A percentile compares a stretch with the other conserved stretches of the same genome.
These are phyloP conservation scores for Megaceryle alcyon DNA, from an alignment of 2,797 vertebrate species.

Conservation along the genomic window DNA sequence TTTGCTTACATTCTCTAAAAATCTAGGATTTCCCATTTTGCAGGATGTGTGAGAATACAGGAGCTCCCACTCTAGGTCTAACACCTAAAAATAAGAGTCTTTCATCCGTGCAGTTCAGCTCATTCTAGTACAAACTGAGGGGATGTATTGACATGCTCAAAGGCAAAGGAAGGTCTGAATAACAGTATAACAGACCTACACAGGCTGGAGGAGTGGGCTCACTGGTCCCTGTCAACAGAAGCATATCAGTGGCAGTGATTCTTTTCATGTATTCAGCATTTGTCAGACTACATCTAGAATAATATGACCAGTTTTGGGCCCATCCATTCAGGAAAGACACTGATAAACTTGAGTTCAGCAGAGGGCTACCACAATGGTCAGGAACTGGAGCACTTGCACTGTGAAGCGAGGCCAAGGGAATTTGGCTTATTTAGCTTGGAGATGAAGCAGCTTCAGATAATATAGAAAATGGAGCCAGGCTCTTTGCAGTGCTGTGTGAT, in stretches of 20 bases:
- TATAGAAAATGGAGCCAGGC: neutral
- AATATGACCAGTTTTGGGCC: neutral
- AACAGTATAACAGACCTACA: neutral
- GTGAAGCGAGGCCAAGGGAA: neutral
- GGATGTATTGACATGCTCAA: neutral
- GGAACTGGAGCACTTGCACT: neutral
- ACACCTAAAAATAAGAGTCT: neutral
- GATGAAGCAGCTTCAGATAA: neutral
- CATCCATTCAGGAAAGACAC: neutral
- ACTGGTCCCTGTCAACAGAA: neutral
- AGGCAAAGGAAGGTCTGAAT: neutral
- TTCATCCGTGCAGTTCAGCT: neutral
- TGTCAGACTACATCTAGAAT: neutral
- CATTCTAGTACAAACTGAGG: neutral
- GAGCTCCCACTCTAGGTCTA: neutral
- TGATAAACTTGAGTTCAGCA: neutral
- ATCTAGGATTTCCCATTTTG: neutral
- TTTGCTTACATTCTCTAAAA: neutral
- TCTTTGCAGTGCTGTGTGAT: neutral
- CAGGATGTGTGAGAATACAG: neutral
- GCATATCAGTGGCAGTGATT: neutral
- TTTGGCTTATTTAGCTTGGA: neutral
- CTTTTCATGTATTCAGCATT: neutral
- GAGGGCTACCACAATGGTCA: neutral
- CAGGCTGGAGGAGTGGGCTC: neutral